Percentiles rank a stretch among this genome's conserved stretches.
Evolutionary conservation across 2,888 invertebrate species (phyloP).

Genomic region (Chalcosyrphus nemorum): DNA sequence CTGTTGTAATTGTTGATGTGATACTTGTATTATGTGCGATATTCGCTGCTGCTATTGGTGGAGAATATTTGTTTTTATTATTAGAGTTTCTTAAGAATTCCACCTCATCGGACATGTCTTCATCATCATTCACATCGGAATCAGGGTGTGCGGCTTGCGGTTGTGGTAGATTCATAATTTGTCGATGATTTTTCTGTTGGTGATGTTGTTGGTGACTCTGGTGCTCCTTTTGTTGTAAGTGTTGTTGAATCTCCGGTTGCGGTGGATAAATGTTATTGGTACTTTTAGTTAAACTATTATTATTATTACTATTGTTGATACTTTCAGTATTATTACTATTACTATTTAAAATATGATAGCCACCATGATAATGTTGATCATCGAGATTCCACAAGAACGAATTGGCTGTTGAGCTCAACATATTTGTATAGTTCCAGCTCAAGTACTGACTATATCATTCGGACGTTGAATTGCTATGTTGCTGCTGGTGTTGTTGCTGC

Average conservation of each 20-base stretch:
- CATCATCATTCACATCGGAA: conserved; percentile 24
- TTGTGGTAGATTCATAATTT: conserved; percentile 25
- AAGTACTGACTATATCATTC: conserved; percentile 80
- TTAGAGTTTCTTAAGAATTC: conserved; percentile 17
- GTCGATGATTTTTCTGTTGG: conserved; percentile 24
- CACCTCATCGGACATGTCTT: conserved; percentile 23
- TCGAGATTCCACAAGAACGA: conserved; percentile 79
- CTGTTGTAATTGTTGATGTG: conserved; percentile 41
- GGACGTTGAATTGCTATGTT: conserved; percentile 77
- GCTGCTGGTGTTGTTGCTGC: conserved; percentile 77
- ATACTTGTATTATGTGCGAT: neutral
- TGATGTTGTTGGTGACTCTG: conserved; percentile 63
- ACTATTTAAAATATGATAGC: conserved; percentile 59
- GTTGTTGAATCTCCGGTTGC: conserved; percentile 35
- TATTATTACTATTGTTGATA: conserved; percentile 43
- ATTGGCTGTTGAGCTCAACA: conserved; percentile 75
- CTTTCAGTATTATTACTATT: conserved; percentile 35
- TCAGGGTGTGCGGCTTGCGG: conserved; percentile 27
- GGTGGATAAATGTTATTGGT: conserved; percentile 47
- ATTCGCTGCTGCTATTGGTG: conserved; percentile 6
- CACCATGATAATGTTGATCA: conserved; percentile 72
- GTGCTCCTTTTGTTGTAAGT: conserved; percentile 66
- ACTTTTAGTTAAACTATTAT: conserved; percentile 33
- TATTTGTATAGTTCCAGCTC: conserved; percentile 81
- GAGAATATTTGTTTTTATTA: conserved; percentile 29